phyloP scores from a whole-genome alignment of 2,888 invertebrate genomes.

The Caenorhabditis sp. region DNA sequence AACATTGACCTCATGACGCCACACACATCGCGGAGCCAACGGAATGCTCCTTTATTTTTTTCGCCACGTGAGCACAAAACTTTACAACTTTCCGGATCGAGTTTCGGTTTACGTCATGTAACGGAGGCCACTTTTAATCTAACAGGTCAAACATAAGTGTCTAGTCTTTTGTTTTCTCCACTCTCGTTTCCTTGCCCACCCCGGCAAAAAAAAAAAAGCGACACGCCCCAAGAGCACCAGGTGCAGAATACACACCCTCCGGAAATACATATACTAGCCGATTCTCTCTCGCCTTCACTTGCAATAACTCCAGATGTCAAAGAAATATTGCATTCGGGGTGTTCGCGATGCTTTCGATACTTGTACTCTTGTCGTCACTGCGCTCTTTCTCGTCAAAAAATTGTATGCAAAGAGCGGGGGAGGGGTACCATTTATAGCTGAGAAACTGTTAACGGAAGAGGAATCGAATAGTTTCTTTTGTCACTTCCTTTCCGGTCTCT shows the following conservation, averaged over 20 bases:
- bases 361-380: conserved; percentile 18
- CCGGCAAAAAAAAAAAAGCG: background rate
- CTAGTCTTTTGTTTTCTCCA: conserved; percentile 15
- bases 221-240: conserved; percentile 25
- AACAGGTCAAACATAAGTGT: conserved; percentile 29
- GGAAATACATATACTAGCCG: conserved; percentile 18
- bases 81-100: conserved; percentile 39
- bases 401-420: conserved; percentile 15
- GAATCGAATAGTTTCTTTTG: background rate
- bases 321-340: conserved; percentile 17
- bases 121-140: background rate
- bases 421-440: conserved; percentile 1
- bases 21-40: conserved; percentile 1
- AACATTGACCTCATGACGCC: conserved; percentile 36
- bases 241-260: conserved; percentile 18
- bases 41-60: conserved; percentile 23
- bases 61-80: conserved; percentile 32
- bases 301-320: conserved; percentile 9
- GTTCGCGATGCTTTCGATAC: background rate
- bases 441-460: conserved; percentile 22
- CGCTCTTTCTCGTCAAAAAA: conserved; percentile 5
- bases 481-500: background rate
- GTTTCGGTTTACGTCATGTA: conserved; percentile 13
- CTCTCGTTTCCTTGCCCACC: background rate
- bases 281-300: background rate